Percentiles rank a stretch among this genome's conserved stretches.
Evolutionary conservation across 2,888 invertebrate genomes (phyloP).

Genomic region (Eupsilia transversa): DNA sequence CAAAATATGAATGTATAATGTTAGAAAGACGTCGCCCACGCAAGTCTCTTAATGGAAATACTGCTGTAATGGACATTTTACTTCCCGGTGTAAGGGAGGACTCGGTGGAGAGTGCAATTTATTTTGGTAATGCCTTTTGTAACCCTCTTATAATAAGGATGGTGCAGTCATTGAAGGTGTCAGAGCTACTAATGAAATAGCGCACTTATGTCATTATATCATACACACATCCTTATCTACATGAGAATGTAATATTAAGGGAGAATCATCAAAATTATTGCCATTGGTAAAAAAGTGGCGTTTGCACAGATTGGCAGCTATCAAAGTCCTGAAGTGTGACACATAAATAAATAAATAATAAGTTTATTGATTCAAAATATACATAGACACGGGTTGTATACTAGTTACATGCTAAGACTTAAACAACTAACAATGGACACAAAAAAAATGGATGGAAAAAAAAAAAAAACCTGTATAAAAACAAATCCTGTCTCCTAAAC

Average conservation of each 20-base stretch:
- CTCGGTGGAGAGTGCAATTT: constrained; percentile 37
- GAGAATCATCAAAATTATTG: not conserved
- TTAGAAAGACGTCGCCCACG: constrained; percentile 49
- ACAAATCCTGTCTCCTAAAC: too few species aligned
- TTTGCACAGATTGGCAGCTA: not conserved
- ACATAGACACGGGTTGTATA: too few species aligned
- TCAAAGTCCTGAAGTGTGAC: too few species aligned
- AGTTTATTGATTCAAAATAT: too few species aligned
- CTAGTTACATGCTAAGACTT: too few species aligned
- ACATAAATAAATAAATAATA: too few species aligned
- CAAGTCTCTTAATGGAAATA: constrained; percentile 67
- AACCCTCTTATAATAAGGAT: not conserved
- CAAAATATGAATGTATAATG: constrained; percentile 52
- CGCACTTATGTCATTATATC: not conserved
- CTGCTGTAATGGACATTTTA: constrained; percentile 60
- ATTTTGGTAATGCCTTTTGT: constrained; percentile 35
- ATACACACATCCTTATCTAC: not conserved
- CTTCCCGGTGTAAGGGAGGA: constrained; percentile 29
- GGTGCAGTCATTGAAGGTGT: constrained; percentile 16
- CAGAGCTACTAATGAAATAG: constrained; percentile 16
- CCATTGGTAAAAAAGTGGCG: not conserved
- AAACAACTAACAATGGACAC: too few species aligned
- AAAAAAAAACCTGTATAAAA: too few species aligned
- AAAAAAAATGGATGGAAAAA: too few species aligned
- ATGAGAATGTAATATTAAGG: not conserved